Conservation (phyloP, 2,113 vertebrate species). For the Trochalopteron elliotii region DNA sequence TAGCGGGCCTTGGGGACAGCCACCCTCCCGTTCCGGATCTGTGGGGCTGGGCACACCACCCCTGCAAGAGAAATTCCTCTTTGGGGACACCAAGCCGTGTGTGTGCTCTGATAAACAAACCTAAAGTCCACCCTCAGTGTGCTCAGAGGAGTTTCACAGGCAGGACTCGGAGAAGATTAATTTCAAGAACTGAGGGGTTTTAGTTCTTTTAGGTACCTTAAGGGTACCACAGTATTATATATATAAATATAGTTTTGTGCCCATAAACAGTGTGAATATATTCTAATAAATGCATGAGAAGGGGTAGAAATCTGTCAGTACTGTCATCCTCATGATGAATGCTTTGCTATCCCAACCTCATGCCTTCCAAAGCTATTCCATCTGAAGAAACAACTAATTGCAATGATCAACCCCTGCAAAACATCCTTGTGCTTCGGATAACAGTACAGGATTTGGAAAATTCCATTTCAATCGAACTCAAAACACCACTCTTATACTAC, state of each 20-base stretch:
- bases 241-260: not conserved
- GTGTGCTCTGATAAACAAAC: not conserved
- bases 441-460: not conserved
- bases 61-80: not conserved
- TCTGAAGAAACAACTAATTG: not conserved
- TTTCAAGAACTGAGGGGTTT: not conserved
- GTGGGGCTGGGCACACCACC: constrained; percentile 9
- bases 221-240: not conserved
- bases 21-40: not conserved
- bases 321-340: too few species aligned
- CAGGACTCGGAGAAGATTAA: not conserved
- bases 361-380: not conserved
- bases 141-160: not conserved
- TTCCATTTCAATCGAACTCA: not conserved
- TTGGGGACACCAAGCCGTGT: fast-evolving
- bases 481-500: not conserved
- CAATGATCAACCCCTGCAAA: not conserved
- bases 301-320: not conserved
- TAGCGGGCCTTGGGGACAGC: not conserved
- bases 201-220: not conserved
- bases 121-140: not conserved
- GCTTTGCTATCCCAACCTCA: not conserved
- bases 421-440: not conserved
- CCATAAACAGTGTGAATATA: not conserved
- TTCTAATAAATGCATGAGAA: not conserved